These are phyloP conservation scores for Hormiphora californensis DNA, from an alignment of 37 sponge, comb jelly and placozoan genomes.

Conservation along the genomic window DNA sequence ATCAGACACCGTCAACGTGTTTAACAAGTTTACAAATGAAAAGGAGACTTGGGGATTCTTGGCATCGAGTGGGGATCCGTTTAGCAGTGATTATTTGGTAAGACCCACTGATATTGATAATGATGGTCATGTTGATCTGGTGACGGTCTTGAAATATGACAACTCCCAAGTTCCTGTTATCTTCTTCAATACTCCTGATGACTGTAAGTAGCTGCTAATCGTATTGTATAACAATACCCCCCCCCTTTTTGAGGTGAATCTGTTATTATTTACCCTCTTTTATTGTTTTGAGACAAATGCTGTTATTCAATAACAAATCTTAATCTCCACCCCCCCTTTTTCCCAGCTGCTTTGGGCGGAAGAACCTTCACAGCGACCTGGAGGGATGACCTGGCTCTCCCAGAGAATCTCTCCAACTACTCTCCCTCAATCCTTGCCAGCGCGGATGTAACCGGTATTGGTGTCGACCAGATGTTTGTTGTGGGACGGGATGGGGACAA, in stretches of 20 bases:
- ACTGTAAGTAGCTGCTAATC: no score
- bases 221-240: no score
- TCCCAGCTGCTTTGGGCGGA: neutral
- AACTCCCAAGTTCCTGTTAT: neutral
- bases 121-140: constrained; percentile 1
- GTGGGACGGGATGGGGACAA: neutral
- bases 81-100: neutral
- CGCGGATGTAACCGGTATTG: neutral
- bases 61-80: neutral
- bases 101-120: neutral
- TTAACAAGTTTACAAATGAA: constrained; percentile 4
- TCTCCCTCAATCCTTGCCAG: neutral
- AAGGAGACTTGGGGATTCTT: neutral
- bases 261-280: no score
- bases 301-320: no score
- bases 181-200: neutral
- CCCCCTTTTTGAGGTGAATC: no score
- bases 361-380: neutral
- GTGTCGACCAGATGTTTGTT: neutral
- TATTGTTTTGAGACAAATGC: no score
- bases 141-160: neutral
- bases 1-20: neutral
- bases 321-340: no score
- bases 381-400: neutral
- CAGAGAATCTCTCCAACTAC: neutral